Evolutionary conservation across 1,140 invertebrate species (phyloP).

Genomic region (Pogonognathellus flavescens): DNA sequence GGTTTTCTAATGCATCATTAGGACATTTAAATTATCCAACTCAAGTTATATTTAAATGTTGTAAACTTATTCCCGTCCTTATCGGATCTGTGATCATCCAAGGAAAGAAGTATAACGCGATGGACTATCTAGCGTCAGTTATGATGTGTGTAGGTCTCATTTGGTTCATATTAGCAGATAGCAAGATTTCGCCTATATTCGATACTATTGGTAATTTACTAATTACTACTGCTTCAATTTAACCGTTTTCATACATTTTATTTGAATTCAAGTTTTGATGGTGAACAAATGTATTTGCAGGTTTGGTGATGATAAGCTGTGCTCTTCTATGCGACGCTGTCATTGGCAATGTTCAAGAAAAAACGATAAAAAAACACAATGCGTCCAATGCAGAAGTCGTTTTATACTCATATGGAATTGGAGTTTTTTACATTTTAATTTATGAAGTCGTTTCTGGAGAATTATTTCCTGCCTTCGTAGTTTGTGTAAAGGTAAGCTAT

Average conservation of each 20-base stretch:
- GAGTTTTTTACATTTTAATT: slow-evolving; percentile 86
- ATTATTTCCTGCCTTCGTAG: slow-evolving; percentile 80
- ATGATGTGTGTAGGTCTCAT: slow-evolving; percentile 93
- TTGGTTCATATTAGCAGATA: slow-evolving; percentile 93
- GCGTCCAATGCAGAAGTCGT: slow-evolving; percentile 93
- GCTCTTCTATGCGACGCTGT: slow-evolving; percentile 92
- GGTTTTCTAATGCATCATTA: slow-evolving; percentile 94
- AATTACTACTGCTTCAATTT: no score
- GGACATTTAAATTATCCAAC: slow-evolving; percentile 97
- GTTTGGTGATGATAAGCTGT: slow-evolving; percentile 87
- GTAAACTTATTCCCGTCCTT: slow-evolving; percentile 95
- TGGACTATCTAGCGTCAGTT: slow-evolving; percentile 87
- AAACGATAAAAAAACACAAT: slow-evolving; percentile 86
- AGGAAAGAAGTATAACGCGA: slow-evolving; percentile 85
- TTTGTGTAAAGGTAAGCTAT: slow-evolving; percentile 81
- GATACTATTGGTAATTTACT: slow-evolving; percentile 76
- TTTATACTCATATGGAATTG: slow-evolving; percentile 92
- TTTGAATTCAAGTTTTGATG: no score
- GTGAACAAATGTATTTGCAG: no score
- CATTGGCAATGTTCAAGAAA: slow-evolving; percentile 97
- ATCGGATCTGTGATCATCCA: slow-evolving; percentile 93
- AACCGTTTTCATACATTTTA: no score
- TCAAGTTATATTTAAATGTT: slow-evolving; percentile 94
- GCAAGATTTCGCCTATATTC: slow-evolving; percentile 89
- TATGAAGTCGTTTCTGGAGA: slow-evolving; percentile 82